These are phyloP conservation scores for Scaptodrosophila lebanonensis DNA, from an alignment of 1,140 invertebrate genomes.

Conservation along the genomic window DNA sequence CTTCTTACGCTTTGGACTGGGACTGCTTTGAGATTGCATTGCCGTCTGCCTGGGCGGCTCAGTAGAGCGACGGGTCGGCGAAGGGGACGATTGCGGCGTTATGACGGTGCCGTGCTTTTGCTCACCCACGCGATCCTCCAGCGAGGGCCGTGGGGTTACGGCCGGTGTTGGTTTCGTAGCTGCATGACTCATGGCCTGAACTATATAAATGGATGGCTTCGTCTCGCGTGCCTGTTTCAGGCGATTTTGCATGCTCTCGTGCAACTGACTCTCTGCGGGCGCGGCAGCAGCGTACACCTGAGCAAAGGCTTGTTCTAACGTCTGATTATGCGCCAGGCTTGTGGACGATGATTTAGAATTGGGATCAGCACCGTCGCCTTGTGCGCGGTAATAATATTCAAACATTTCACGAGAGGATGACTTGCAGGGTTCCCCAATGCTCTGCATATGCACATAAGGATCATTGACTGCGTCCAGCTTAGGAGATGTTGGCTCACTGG, in stretches of 20 bases:
- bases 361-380: slow-evolving; percentile 1
- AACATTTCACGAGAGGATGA: too few species aligned
- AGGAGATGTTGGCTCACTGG: too few species aligned
- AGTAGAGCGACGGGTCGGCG: too few species aligned
- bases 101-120: background rate
- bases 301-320: slow-evolving; percentile 41
- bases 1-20: too few species aligned
- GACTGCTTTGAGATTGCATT: too few species aligned
- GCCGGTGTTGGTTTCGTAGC: background rate
- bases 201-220: slow-evolving; percentile 67
- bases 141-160: slow-evolving; percentile 3
- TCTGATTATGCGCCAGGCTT: background rate
- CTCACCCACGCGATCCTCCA: background rate
- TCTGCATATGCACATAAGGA: too few species aligned
- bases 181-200: slow-evolving; percentile 46
- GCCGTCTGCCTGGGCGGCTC: too few species aligned
- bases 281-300: slow-evolving; percentile 50
- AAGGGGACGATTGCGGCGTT: background rate
- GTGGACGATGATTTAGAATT: background rate
- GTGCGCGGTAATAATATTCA: slow-evolving; percentile 6
- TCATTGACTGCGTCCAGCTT: too few species aligned
- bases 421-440: too few species aligned
- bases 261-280: slow-evolving; percentile 32
- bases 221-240: slow-evolving; percentile 56
- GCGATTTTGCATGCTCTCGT: slow-evolving; percentile 51